These are phyloP conservation scores for Hydractinia symbiolongicarpus DNA, from an alignment of 30 jellyfish, hydroid and myxozoan genomes.

Conservation along the genomic window DNA sequence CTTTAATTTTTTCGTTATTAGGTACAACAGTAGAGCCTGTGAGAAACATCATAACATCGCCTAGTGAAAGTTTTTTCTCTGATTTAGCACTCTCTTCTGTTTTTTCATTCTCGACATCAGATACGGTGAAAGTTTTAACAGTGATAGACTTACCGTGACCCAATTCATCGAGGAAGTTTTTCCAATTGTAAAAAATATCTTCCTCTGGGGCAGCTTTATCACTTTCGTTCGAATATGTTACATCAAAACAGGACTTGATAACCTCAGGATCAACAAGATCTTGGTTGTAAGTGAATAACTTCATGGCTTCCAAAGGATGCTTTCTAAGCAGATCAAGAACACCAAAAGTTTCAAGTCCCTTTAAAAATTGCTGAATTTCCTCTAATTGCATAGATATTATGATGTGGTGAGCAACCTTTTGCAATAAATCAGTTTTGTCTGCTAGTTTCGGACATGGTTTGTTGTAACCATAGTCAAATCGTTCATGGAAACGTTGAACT, in stretches of 20 bases:
- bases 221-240: no score
- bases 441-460: not conserved
- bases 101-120: not conserved
- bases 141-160: not conserved
- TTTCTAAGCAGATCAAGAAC: not conserved
- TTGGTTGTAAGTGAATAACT: not conserved
- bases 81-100: no score
- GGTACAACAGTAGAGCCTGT: slow-evolving; percentile 34
- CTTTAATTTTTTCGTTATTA: not conserved
- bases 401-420: slow-evolving; percentile 9
- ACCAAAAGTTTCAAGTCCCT: not conserved
- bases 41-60: slow-evolving; percentile 35
- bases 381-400: not conserved
- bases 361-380: not conserved
- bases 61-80: not conserved
- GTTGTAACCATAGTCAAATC: slow-evolving; percentile 4
- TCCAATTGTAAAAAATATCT: slow-evolving; percentile 32
- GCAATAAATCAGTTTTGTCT: not conserved
- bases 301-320: not conserved
- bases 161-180: slow-evolving; percentile 32
- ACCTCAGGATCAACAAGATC: not conserved
- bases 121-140: not conserved
- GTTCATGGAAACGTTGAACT: slow-evolving; percentile 7
- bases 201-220: slow-evolving; percentile 3
- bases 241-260: not conserved